Conservation (phyloP, 2,888 invertebrate species). For the Biston betularia region DNA sequence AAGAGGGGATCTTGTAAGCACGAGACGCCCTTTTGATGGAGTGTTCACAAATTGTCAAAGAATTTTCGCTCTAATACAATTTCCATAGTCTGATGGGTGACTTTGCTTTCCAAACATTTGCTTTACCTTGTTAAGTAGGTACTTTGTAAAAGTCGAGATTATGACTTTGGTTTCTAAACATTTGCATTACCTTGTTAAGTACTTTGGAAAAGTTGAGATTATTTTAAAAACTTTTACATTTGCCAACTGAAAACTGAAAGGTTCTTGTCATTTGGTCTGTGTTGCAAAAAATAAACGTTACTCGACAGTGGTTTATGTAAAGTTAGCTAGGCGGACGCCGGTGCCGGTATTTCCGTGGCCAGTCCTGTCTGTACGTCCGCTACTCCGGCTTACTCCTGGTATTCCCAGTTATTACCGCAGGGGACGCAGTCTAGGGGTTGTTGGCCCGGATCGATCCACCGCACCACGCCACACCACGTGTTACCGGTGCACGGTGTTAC, state of each 20-base stretch:
- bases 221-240: not conserved
- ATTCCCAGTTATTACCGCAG: conserved; percentile 81
- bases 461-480: conserved; percentile 69
- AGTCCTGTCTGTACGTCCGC: conserved; percentile 50
- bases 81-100: not conserved
- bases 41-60: conserved; percentile 53
- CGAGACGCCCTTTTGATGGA: conserved; percentile 58
- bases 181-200: not conserved
- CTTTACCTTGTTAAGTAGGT: no score
- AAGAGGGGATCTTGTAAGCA: conserved; percentile 49
- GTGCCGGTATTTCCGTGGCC: conserved; percentile 73
- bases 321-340: conserved; percentile 74
- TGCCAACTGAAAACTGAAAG: not conserved
- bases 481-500: conserved; percentile 78
- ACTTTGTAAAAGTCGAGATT: not conserved
- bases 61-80: conserved; percentile 26
- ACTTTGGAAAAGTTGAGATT: not conserved
- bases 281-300: conserved; percentile 22
- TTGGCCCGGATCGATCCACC: conserved; percentile 81
- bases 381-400: conserved; percentile 70
- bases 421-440: conserved; percentile 76
- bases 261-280: not conserved
- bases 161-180: not conserved
- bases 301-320: conserved; percentile 26
- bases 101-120: conserved; percentile 11